Percentiles rank a stretch among this genome's conserved stretches.
Evolutionary conservation across 2,797 vertebrate species (phyloP).

Genomic region (Hippoglossus hippoglossus): DNA sequence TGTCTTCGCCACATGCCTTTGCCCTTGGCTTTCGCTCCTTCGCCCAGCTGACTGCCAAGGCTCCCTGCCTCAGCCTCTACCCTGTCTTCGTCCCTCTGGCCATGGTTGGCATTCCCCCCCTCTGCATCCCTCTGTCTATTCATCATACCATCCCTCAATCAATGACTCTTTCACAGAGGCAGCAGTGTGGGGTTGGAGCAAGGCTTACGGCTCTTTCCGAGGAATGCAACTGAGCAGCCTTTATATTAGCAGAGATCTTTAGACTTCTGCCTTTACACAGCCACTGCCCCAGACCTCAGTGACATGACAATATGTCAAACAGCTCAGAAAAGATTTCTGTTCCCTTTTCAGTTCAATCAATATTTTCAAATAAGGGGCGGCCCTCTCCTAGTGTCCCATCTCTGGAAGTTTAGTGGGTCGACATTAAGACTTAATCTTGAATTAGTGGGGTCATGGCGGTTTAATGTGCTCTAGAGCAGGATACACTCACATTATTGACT

Average conservation of each 20-base stretch:
- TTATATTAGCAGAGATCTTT: conserved; percentile 34
- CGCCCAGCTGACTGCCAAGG: conserved; percentile 47
- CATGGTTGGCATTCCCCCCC: conserved; percentile 66
- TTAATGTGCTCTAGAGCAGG: conserved; percentile 3
- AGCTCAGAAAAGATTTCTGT: neutral
- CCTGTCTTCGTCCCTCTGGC: conserved; percentile 35
- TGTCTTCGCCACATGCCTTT: conserved; percentile 55
- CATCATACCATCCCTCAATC: conserved; percentile 73
- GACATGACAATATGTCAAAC: conserved; percentile 5
- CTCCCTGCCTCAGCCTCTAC: conserved; percentile 32
- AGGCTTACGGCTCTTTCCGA: conserved; percentile 42
- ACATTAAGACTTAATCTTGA: conserved; percentile 26
- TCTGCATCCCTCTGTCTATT: conserved; percentile 76
- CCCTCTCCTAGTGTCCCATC: neutral
- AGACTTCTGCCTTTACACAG: conserved; percentile 33
- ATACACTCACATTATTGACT: neutral
- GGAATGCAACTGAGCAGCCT: conserved; percentile 69
- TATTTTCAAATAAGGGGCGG: neutral
- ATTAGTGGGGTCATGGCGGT: conserved; percentile 2
- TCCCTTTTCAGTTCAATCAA: neutral
- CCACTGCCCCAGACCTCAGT: conserved; percentile 23
- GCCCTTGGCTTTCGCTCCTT: conserved; percentile 36
- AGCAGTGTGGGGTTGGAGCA: conserved; percentile 56
- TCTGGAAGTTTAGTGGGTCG: conserved; percentile 14
- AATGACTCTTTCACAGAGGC: conserved; percentile 81